phyloP scores from a whole-genome alignment of 1,140 invertebrate genomes.

The Caenorhabditis latens region DNA sequence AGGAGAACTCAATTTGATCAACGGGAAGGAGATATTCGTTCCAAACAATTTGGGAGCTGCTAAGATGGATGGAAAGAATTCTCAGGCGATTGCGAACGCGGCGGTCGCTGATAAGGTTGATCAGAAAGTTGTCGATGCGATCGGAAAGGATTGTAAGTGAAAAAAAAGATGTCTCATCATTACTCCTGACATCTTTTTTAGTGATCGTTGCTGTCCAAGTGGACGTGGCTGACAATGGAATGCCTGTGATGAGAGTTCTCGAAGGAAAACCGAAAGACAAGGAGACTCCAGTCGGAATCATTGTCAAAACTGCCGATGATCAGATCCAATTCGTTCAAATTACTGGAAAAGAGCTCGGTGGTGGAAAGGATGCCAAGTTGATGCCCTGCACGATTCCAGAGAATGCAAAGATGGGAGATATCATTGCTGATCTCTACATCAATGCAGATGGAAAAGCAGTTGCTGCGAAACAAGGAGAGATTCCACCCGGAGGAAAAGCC shows the following conservation, averaged over 20 bases:
- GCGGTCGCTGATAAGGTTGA: constrained; percentile 24
- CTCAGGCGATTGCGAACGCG: constrained; percentile 7
- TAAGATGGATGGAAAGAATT: constrained; percentile 39
- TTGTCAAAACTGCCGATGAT: neutral
- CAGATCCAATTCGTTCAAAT: constrained; percentile 42
- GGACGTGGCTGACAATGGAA: constrained; percentile 18
- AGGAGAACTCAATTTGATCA: constrained; percentile 31
- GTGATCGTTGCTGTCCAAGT: constrained; percentile 28
- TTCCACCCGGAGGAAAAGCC: neutral
- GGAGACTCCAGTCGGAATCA: constrained; percentile 30
- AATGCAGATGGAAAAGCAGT: constrained; percentile 12
- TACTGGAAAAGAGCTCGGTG: constrained; percentile 23
- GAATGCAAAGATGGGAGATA: constrained; percentile 22
- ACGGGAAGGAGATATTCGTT: constrained; percentile 26
- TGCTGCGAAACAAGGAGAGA: constrained; percentile 20
- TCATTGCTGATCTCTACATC: constrained; percentile 15
- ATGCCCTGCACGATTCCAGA: constrained; percentile 36
- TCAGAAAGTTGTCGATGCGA: neutral
- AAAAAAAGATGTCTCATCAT: neutral
- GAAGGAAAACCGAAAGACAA: constrained; percentile 35
- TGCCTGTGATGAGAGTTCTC: constrained; percentile 20
- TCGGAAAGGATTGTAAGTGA: constrained; percentile 20
- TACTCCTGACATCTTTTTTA: neutral
- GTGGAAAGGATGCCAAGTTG: constrained; percentile 45
- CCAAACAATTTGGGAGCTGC: constrained; percentile 32